Conservation (phyloP, 2,888 invertebrate genomes). For the Lochmaea capreae region DNA sequence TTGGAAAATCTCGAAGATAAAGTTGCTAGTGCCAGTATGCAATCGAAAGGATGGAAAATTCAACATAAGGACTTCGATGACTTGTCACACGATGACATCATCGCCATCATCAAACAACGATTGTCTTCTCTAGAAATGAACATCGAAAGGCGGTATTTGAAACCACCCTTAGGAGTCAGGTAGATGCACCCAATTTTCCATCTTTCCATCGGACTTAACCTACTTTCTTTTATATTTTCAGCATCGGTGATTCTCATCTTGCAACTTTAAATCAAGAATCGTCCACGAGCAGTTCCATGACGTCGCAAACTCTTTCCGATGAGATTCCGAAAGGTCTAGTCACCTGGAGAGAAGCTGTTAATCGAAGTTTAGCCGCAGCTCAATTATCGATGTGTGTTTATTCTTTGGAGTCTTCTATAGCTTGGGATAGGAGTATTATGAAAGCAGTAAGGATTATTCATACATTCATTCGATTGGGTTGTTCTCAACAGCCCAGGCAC, state of each 20-base stretch:
- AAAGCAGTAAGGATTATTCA: no score
- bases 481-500: no score
- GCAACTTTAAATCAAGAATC: constrained; percentile 69
- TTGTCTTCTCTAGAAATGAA: constrained; percentile 87
- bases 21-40: constrained; percentile 89
- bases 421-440: constrained; percentile 99
- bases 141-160: constrained; percentile 92
- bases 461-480: no score
- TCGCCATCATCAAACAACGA: constrained; percentile 76
- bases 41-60: constrained; percentile 89
- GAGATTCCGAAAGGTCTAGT: constrained; percentile 82
- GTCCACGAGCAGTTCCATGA: constrained; percentile 57
- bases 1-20: constrained; percentile 91
- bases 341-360: constrained; percentile 91
- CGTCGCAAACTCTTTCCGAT: constrained; percentile 56
- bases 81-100: constrained; percentile 65
- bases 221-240: constrained; percentile 33
- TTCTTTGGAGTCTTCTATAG: constrained; percentile 90
- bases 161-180: constrained; percentile 86
- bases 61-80: constrained; percentile 72
- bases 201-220: neutral
- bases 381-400: constrained; percentile 92
- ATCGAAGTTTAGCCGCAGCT: constrained; percentile 85
- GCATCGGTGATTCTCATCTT: constrained; percentile 73
- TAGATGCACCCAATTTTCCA: constrained; percentile 54